A percentile compares a stretch with the other conserved stretches of the same genome.
phyloP scores from a whole-genome alignment of 2,797 vertebrate species.

The Melanotaenia trifasciata region DNA sequence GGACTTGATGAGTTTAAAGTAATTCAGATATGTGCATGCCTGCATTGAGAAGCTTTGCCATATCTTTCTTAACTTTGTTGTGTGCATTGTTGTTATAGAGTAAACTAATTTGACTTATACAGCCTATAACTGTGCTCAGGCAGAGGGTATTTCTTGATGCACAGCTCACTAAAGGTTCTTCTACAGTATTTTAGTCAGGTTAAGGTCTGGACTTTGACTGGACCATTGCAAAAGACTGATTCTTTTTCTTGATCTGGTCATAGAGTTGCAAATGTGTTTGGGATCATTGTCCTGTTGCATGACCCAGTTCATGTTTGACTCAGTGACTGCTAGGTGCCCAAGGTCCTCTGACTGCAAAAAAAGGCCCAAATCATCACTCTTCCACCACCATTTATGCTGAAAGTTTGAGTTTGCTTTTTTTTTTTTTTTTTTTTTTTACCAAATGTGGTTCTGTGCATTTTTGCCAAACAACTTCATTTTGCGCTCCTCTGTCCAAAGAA shows the following conservation, averaged over 20 bases:
- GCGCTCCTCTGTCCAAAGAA: slow-evolving; percentile 5
- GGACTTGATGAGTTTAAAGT: not conserved
- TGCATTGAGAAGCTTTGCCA: not conserved
- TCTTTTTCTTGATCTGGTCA: not conserved
- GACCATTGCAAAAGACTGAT: not conserved
- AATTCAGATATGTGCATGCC: not conserved
- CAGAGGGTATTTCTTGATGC: too few relatives aligned
- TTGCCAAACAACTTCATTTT: slow-evolving; percentile 5
- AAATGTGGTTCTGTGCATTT: slow-evolving; percentile 3
- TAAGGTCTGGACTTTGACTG: too few relatives aligned
- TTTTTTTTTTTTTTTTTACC: not conserved
- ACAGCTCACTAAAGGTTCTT: too few relatives aligned
- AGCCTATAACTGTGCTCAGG: not conserved
- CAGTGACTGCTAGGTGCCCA: not conserved
- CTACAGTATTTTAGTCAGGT: too few relatives aligned
- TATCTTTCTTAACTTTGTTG: not conserved
- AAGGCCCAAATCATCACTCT: not conserved
- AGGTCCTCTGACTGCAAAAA: not conserved
- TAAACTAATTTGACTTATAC: not conserved
- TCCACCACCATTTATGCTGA: not conserved
- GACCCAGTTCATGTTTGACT: not conserved
- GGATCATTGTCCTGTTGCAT: not conserved
- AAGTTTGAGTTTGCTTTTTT: not conserved
- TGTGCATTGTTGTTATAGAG: not conserved
- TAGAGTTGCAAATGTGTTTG: not conserved